Percentiles rank a stretch among this genome's conserved stretches.
These are phyloP conservation scores for Philereme vetulata DNA, from an alignment of 2,888 invertebrate genomes.

Conservation along the genomic window DNA sequence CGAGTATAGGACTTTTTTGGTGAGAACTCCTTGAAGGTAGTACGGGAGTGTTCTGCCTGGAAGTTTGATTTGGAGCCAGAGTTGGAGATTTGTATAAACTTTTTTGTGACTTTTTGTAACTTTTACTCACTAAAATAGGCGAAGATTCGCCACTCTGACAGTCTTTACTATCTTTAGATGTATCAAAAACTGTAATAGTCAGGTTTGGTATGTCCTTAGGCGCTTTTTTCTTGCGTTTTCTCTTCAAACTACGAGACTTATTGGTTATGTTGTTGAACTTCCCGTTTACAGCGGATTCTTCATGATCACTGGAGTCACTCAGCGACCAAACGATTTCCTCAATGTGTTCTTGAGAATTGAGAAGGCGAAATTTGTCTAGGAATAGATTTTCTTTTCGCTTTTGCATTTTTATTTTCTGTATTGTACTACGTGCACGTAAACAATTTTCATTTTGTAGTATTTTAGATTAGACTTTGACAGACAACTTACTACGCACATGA, in stretches of 20 bases:
- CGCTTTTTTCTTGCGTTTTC: slow-evolving; percentile 62
- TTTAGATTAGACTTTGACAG: too few relatives aligned
- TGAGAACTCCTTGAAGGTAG: slow-evolving; percentile 34
- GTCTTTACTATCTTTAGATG: slow-evolving; percentile 37
- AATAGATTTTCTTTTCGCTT: slow-evolving; percentile 61
- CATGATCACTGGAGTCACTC: slow-evolving; percentile 69
- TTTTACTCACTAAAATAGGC: slow-evolving; percentile 44
- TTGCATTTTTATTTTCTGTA: slow-evolving; percentile 47
- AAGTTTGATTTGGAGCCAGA: slow-evolving; percentile 37
- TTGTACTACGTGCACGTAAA: background rate
- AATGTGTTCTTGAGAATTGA: slow-evolving; percentile 66
- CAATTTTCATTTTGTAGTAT: too few relatives aligned
- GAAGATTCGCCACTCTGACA: slow-evolving; percentile 40
- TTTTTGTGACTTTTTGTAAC: slow-evolving; percentile 20
- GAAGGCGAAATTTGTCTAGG: slow-evolving; percentile 57
- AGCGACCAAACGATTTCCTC: slow-evolving; percentile 71
- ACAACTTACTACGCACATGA: too few relatives aligned
- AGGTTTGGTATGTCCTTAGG: slow-evolving; percentile 60
- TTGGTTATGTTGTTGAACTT: slow-evolving; percentile 38
- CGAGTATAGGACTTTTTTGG: slow-evolving; percentile 61
- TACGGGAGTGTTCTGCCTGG: slow-evolving; percentile 51
- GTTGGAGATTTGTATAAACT: slow-evolving; percentile 45
- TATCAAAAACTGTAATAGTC: slow-evolving; percentile 56
- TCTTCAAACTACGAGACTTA: slow-evolving; percentile 47
- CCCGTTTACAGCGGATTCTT: slow-evolving; percentile 46